Percentiles rank a stretch among this genome's conserved stretches.
Conservation (phyloP, 2,797 vertebrate species). For the Rousettus madagascariensis region DNA sequence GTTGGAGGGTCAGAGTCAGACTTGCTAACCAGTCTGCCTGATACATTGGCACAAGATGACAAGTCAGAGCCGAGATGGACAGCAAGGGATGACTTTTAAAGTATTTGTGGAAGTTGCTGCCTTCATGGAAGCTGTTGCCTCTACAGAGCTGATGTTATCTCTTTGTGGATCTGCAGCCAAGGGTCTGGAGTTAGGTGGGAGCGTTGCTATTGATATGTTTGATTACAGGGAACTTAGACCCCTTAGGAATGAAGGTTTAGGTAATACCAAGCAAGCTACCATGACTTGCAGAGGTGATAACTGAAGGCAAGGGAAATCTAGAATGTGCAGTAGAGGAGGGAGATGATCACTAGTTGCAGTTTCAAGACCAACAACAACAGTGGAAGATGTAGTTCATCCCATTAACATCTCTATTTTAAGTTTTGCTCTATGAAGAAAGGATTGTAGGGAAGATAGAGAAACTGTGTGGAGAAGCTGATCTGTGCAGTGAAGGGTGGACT, state of each 20-base stretch:
- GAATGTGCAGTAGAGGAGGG: background rate
- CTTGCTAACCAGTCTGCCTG: background rate
- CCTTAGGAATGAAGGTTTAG: background rate
- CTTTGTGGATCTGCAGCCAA: background rate
- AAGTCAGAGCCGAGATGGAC: background rate
- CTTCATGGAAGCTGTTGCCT: background rate
- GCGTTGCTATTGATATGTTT: background rate
- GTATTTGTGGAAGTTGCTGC: background rate
- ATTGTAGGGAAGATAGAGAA: background rate
- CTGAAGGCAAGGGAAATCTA: background rate
- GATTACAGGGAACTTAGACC: background rate
- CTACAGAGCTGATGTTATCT: background rate
- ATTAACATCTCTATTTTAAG: background rate
- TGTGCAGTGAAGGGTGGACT: background rate
- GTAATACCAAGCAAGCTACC: background rate
- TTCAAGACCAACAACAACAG: background rate
- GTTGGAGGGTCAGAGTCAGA: background rate
- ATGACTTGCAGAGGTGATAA: background rate
- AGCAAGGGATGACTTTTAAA: background rate
- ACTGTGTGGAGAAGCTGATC: background rate
- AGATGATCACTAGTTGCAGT: background rate
- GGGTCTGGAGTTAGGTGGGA: background rate
- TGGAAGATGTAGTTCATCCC: background rate
- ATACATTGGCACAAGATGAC: fast-evolving
- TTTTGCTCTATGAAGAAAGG: background rate